phyloP scores from a whole-genome alignment of 2,797 vertebrate species.

The Austrolebias charrua region DNA sequence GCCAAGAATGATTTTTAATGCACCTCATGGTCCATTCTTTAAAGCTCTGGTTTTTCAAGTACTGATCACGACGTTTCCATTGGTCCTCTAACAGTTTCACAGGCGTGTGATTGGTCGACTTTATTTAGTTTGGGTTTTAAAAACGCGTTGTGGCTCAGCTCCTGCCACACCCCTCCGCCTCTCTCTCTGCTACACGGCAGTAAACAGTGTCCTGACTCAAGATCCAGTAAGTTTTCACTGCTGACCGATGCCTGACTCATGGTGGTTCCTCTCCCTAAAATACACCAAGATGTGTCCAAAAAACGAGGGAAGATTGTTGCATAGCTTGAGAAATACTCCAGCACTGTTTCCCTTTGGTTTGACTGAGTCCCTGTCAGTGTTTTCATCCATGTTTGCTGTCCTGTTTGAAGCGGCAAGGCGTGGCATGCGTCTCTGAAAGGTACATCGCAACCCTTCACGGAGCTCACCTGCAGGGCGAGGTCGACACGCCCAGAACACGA shows the following conservation, averaged over 20 bases:
- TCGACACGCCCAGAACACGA: constrained; percentile 42
- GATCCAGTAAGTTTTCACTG: constrained; percentile 17
- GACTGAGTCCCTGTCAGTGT: not conserved
- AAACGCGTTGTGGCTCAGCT: constrained; percentile 27
- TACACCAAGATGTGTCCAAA: constrained; percentile 13
- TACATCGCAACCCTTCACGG: constrained; percentile 12
- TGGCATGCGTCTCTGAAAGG: not conserved
- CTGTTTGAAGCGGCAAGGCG: constrained; percentile 32
- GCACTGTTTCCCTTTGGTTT: constrained; percentile 8
- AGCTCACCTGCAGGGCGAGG: constrained; percentile 49
- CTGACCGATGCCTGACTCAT: constrained; percentile 49
- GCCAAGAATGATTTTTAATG: constrained; percentile 19
- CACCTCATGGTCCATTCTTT: constrained; percentile 26
- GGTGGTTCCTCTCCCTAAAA: constrained; percentile 39
- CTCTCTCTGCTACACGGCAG: not conserved
- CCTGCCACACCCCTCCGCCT: constrained; percentile 2
- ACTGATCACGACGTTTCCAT: constrained; percentile 34
- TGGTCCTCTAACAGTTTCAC: constrained; percentile 36
- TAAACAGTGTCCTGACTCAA: constrained; percentile 12
- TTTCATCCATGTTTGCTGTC: not conserved
- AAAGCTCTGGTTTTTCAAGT: constrained; percentile 61
- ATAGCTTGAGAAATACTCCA: constrained; percentile 19
- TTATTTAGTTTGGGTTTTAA: constrained; percentile 43
- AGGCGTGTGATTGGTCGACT: constrained; percentile 47
- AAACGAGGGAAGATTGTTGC: constrained; percentile 16